Evolutionary conservation across 2,888 invertebrate species (phyloP).

Genomic region (Tenthredo amoena): DNA sequence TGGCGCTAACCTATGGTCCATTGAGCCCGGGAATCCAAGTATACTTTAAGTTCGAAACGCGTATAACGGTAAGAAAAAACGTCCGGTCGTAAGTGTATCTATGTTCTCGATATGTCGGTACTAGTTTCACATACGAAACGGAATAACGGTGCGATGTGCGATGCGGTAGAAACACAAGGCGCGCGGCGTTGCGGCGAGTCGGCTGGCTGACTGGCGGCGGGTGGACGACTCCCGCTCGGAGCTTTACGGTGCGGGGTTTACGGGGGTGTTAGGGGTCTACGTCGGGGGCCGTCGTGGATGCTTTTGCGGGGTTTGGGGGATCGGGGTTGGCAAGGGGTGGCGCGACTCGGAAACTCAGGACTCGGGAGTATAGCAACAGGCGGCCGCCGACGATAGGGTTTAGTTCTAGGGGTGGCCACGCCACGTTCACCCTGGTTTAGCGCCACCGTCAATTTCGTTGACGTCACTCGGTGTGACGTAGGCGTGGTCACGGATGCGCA

Average conservation of each 20-base stretch:
- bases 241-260: conserved; percentile 56
- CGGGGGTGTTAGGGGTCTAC: conserved; percentile 62
- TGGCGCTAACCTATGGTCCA: conserved; percentile 76
- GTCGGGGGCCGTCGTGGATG: conserved; percentile 70
- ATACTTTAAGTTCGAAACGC: conserved; percentile 59
- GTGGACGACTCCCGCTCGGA: conserved; percentile 70
- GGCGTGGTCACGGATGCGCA: conserved; percentile 78
- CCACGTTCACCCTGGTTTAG: conserved; percentile 69
- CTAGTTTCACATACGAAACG: conserved; percentile 45
- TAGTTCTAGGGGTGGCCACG: conserved; percentile 62
- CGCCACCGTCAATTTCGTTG: conserved; percentile 69
- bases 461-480: conserved; percentile 76
- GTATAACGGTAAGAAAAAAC: conserved; percentile 30
- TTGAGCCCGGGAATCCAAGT: conserved; percentile 66
- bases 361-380: conserved; percentile 73
- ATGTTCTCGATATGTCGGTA: conserved; percentile 28
- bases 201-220: conserved; percentile 76
- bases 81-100: background rate
- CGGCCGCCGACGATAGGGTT: conserved; percentile 64
- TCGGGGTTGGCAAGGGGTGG: conserved; percentile 33
- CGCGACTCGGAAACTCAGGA: conserved; percentile 49
- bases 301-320: conserved; percentile 56
- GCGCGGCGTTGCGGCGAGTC: conserved; percentile 75
- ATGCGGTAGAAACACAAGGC: conserved; percentile 57
- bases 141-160: conserved; percentile 36